Percentiles rank a stretch among this genome's conserved stretches.
These are phyloP conservation scores for Agriotes lineatus DNA, from an alignment of 2,888 invertebrate species.

Conservation along the genomic window DNA sequence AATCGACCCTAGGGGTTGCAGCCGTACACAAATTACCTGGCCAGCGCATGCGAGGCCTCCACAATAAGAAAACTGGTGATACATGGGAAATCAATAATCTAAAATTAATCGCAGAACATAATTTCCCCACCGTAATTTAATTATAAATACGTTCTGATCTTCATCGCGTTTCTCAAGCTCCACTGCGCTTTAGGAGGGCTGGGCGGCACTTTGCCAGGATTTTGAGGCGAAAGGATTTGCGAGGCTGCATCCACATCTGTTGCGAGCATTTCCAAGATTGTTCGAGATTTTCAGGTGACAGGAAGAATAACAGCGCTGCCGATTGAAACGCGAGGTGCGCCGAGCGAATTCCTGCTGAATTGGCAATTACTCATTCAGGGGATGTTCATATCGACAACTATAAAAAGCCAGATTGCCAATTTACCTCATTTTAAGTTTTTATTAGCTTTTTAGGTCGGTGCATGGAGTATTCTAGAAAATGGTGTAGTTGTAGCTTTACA, in stretches of 20 bases:
- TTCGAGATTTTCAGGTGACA: no score
- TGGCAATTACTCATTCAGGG: conserved; percentile 1
- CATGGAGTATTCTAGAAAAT: no score
- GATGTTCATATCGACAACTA: no score
- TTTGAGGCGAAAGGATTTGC: background rate
- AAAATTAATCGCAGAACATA: conserved; percentile 14
- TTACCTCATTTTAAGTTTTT: no score
- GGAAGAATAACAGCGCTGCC: no score
- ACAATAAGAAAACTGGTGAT: background rate
- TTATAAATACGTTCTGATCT: conserved; percentile 13
- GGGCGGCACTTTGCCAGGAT: background rate
- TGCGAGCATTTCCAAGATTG: background rate
- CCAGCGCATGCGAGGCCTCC: background rate
- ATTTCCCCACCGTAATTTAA: conserved; percentile 13
- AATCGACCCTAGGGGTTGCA: background rate
- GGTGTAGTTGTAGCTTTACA: no score
- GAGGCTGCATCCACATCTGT: background rate
- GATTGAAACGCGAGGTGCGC: no score
- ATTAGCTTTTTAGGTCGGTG: no score
- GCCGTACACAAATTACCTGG: background rate
- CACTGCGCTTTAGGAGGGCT: background rate
- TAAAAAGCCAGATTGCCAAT: no score
- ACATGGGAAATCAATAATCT: conserved; percentile 11
- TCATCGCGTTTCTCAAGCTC: background rate
- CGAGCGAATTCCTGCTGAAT: no score